These are phyloP conservation scores for Drosophila merina DNA, from an alignment of 2,888 invertebrate species.

Conservation along the genomic window DNA sequence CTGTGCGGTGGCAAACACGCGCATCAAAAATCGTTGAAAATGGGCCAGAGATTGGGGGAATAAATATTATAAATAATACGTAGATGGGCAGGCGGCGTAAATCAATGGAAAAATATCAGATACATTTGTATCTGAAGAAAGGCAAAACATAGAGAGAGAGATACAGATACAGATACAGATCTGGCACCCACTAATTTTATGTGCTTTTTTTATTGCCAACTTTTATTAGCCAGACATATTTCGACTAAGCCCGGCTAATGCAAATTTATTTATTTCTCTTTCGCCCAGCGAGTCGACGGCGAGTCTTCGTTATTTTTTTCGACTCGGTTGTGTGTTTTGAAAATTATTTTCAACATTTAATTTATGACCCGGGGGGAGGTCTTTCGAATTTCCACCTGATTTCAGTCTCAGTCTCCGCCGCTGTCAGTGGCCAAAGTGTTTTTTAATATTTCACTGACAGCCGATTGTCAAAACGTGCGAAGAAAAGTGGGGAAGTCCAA, in stretches of 20 bases:
- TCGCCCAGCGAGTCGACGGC: constrained; percentile 6
- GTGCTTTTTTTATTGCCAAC: constrained; percentile 73
- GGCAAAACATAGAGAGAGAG: constrained; percentile 1
- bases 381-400: constrained; percentile 39
- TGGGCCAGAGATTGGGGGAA: neutral
- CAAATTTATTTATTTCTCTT: constrained; percentile 70
- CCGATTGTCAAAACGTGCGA: constrained; percentile 61
- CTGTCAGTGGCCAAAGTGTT: constrained; percentile 76
- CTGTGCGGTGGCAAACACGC: constrained; percentile 64
- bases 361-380: constrained; percentile 55
- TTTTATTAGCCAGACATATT: constrained; percentile 77
- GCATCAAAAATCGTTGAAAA: constrained; percentile 43
- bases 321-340: constrained; percentile 9
- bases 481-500: constrained; percentile 53
- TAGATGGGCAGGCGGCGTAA: constrained; percentile 44
- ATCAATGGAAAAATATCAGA: constrained; percentile 64
- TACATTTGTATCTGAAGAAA: constrained; percentile 54
- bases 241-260: constrained; percentile 72
- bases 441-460: constrained; percentile 80
- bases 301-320: neutral
- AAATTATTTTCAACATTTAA: constrained; percentile 57
- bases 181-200: constrained; percentile 73
- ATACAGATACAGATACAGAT: constrained; percentile 1
- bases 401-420: constrained; percentile 44
- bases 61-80: constrained; percentile 69